Evolutionary conservation across 2,797 vertebrate genomes (phyloP), one percentile per base, ranked within the genome.

Genomic region (Sebastes umbrosus): DNA sequence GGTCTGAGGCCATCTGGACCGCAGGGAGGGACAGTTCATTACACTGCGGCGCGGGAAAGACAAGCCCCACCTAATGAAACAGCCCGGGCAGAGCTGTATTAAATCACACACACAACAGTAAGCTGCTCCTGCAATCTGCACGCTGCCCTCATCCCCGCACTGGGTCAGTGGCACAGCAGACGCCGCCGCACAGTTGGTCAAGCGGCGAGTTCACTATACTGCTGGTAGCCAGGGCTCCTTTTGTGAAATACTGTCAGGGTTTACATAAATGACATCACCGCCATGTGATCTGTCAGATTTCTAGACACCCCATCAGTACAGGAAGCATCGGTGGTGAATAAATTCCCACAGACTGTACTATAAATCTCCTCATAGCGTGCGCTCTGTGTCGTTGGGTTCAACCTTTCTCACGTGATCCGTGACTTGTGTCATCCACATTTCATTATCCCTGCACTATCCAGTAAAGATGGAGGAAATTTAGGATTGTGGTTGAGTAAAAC

Each of bases 91-190:
- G 82, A 90, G 87, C 80, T 66, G 88, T 79, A 94, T 92, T 94
- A 91, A 94, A 94, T 90, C 92, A 89, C 86, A 78, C 86, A 78
- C 84, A 78, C 71, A 75, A 76, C 73, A 72, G 78, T 94, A 94
- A 93, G 89, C 91, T 84, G 88, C 89, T 90, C 85, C 72, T 13
- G 74, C 87, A 92, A 92, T 93, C 91, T 92, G 92, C 83, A 88
- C 86, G 25, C 80, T 22, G 87, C 64, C 79, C 77, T 87, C 87
- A 69, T 72, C 87, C 86, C 73, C 20, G n/a, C 86, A 92, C 84
- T 94, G 91, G 92, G 92, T 94, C 91, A 94, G 94, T 93, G 83
- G 94, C 87, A 92, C 93, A 91, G 85, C 89, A 88, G 88, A 89
- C 87, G 34, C 64, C 29, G 6, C 5, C 16, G 43, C 18, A 16